Base-by-base conservation (phyloP, 2,797 vertebrate species). In the Propithecus deckenii region DNA sequence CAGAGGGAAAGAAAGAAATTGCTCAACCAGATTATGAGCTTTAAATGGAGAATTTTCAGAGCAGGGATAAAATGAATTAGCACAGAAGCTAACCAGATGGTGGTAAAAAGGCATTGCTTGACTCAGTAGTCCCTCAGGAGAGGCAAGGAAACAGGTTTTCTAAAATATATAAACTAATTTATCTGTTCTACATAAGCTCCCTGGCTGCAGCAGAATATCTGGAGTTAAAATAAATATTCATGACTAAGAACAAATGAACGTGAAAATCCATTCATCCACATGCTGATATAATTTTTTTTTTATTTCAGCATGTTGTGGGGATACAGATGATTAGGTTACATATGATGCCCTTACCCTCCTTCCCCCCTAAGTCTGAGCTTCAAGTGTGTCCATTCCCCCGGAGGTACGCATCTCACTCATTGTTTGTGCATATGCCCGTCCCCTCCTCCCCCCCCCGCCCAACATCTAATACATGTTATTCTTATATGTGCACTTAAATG, bases 111-210 rank as follows among this genome's bases (percentile, higher is more conserved):
- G 83, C 55, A 0, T 28, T 38, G 71, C 80, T 97, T 96, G 88
- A 96, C 76, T 35, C 95, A 97, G 17, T 92, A n/a, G 1, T 95
- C 95, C 86, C 81, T 95, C 95, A 67, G 48, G 96, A 97, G 94
- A 98, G 88, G 81, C 55, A 89, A 98, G 91, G 72, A 96, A 95
- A 96, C 59, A 95, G 55, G 28, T 91, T 93, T 97, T 80, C 38
- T 88, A 89, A 96, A 96, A 94, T 76, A 91, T 48, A 83, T 95
- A 94, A 95, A 93, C 30, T 76, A 90, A 95, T 91, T 74, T 96
- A 97, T 94, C 96, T 98, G 94, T 95, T 98, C 88, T 90, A 30
- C 89, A 96, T 96, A 92, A 94, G 89, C 76, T 97, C 92, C 72
- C 59, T 89, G 89, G 76, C 63, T 92, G 18, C 59, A 89, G 41